Base-by-base conservation (phyloP, 2,888 invertebrate species). In the Hylaea fasciaria region DNA sequence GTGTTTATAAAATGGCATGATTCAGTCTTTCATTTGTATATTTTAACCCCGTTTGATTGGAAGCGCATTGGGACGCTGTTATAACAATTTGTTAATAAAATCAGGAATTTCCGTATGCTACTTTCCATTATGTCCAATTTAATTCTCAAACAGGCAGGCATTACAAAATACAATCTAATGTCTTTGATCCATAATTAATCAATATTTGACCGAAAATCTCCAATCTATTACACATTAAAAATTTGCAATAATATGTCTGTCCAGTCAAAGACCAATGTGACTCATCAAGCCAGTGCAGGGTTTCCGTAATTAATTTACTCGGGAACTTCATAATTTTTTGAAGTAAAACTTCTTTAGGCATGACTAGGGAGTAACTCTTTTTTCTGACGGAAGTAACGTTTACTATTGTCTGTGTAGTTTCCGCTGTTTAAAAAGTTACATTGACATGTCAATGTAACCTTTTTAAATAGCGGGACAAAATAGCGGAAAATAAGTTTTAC, bases 1-100 rank as follows among this genome's bases (percentile, higher is more conserved):
- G 74, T 77, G 65, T 80, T 81, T 72, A 78, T 70, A 78, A 82
- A 87, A 89, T 87, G 85, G 84, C 84, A 85, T 87, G 80, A 82
- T 73, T 91, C 91, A 91, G 91, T 91, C 91, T 92, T 91, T 90
- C 64, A 86, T 88, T 91, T 79, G 69, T 69, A 39, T 41, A 51
- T 46, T 49, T 35, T 54, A 39, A 55, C 62, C 32, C 32, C 49
- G 47, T 70, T 66, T 69, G 66, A 67, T 64, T 73, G 80, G 80
- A 84, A 83, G 80, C 78, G 74, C 76, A 69, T 32, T 9, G n/a
- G n/a, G n/a, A n/a, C n/a, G n/a, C 28, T 28, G 3, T 28, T 3
- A 28, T 28, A 35, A 8, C 10, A 1, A 37, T 37, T 12, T 12
- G 2, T 12, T 37, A 10, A n/a, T 37, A 12, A n/a, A 32, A 32